Evolutionary conservation across 2,797 vertebrate species (phyloP).

Genomic region (Rhinatrema bivittatum): DNA sequence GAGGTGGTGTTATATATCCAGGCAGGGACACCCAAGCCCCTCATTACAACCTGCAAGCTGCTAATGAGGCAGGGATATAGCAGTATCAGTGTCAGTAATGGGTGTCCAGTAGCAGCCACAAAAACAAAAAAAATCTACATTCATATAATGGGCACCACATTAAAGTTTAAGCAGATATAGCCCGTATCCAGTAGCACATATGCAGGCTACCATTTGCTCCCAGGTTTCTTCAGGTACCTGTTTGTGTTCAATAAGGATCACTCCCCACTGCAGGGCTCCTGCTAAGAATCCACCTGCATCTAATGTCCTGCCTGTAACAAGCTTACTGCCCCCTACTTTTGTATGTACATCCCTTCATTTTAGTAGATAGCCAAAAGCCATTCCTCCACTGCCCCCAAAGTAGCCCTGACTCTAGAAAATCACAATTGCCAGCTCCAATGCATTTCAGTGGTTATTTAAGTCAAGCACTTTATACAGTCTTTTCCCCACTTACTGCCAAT

Average conservation of each 20-base stretch:
- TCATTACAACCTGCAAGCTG: slow-evolving; percentile 39
- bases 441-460: too few species aligned
- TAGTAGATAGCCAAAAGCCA: too few species aligned
- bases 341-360: too few species aligned
- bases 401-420: too few species aligned
- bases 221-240: not conserved
- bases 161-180: slow-evolving; percentile 36
- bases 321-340: not conserved
- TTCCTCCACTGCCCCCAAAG: too few species aligned
- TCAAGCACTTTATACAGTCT: too few species aligned
- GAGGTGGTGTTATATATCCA: slow-evolving; percentile 4
- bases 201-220: not conserved
- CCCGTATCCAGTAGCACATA: not conserved
- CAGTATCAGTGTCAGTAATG: rapidly evolving
- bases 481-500: too few species aligned
- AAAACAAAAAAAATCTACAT: too few species aligned
- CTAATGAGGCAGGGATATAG: slow-evolving; percentile 22
- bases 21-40: slow-evolving; percentile 12
- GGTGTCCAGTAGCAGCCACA: slow-evolving; percentile 19
- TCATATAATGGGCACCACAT: slow-evolving; percentile 15
- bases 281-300: not conserved
- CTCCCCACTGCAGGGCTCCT: not conserved
- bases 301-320: not conserved
- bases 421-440: too few species aligned
- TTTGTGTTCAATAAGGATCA: not conserved